phyloP scores from a whole-genome alignment of 2,113 vertebrate species.

The Amphiprion percula region DNA sequence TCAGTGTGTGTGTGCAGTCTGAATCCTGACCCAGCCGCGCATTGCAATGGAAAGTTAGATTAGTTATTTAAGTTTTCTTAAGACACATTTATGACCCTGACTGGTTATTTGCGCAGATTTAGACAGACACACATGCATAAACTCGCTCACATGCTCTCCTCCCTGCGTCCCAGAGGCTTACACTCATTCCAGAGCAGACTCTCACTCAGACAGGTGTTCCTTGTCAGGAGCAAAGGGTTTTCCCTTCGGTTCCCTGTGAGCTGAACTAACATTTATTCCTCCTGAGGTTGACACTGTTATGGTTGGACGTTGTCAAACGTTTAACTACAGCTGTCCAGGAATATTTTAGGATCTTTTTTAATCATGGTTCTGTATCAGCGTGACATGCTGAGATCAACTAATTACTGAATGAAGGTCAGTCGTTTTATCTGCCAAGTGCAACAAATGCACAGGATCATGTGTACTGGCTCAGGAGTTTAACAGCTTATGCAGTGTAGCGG shows the following conservation, averaged over 20 bases:
- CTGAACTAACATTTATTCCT: conserved; percentile 71
- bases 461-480: background rate
- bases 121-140: conserved; percentile 48
- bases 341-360: conserved; percentile 59
- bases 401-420: conserved; percentile 23
- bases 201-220: conserved; percentile 77
- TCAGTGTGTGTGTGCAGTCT: conserved; percentile 56
- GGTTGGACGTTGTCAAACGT: conserved; percentile 64
- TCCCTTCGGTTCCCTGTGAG: conserved; percentile 57
- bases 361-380: conserved; percentile 45
- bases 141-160: conserved; percentile 48
- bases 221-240: conserved; percentile 69
- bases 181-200: conserved; percentile 55
- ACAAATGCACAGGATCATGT: conserved; percentile 14
- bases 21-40: conserved; percentile 50
- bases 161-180: conserved; percentile 63
- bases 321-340: conserved; percentile 51
- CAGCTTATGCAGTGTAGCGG: background rate
- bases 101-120: conserved; percentile 53
- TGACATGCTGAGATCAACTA: conserved; percentile 52
- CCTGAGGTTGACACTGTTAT: conserved; percentile 64
- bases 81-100: conserved; percentile 52
- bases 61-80: conserved; percentile 59
- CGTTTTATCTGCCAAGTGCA: conserved; percentile 12
- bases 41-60: conserved; percentile 58